Percentiles rank a stretch among this genome's conserved stretches.
These are phyloP conservation scores for Meriones psammophilus DNA, from an alignment of 2,797 vertebrate genomes.

Conservation along the genomic window DNA sequence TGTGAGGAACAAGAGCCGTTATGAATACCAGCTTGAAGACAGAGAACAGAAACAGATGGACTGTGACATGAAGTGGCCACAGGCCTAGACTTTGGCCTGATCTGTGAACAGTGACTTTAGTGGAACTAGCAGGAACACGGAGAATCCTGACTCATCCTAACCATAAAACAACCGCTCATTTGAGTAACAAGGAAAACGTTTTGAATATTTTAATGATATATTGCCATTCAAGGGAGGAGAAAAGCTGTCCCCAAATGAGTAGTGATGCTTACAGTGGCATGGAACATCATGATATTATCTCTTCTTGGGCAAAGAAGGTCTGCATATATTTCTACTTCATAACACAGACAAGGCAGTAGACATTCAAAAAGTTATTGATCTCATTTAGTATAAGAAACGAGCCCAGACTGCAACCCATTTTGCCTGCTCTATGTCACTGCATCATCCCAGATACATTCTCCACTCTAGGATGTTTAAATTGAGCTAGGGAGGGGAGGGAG, in stretches of 20 bases:
- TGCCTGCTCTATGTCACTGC: background rate
- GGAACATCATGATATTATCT: too few species aligned
- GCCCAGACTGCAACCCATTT: too few species aligned
- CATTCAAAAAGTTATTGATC: background rate
- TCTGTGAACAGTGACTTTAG: background rate
- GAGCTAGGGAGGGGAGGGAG: background rate
- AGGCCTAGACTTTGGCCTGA: too few species aligned
- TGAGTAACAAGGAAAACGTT: background rate
- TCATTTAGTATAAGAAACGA: background rate
- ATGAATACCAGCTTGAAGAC: background rate
- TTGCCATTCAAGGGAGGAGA: background rate
- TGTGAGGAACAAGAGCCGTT: background rate
- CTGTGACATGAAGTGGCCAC: rapidly evolving
- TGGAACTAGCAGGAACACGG: background rate
- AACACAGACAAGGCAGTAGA: background rate
- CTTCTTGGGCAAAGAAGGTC: background rate
- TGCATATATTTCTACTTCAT: background rate
- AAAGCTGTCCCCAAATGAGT: background rate
- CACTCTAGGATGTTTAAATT: background rate
- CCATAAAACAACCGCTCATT: background rate
- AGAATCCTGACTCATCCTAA: background rate
- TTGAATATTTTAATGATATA: background rate
- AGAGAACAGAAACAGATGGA: background rate
- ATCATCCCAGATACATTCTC: background rate
- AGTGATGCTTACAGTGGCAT: background rate